These are phyloP conservation scores for Zaprionus bogoriensis DNA, from an alignment of 2,888 invertebrate genomes.

Conservation along the genomic window DNA sequence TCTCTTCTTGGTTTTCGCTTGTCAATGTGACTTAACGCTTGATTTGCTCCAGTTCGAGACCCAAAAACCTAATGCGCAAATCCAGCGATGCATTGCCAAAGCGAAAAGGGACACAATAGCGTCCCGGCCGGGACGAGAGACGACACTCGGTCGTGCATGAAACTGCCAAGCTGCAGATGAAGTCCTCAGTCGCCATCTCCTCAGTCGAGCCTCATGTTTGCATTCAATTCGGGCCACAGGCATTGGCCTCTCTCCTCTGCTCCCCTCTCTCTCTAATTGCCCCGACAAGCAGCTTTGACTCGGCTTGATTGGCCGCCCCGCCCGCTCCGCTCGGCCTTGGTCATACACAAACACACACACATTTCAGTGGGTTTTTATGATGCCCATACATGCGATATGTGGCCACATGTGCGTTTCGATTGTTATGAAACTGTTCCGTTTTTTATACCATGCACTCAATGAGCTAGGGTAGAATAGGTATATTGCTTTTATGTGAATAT, in stretches of 20 bases:
- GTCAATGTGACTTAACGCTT: slow-evolving; percentile 65
- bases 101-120: slow-evolving; percentile 35
- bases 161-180: slow-evolving; percentile 61
- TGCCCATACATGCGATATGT: slow-evolving; percentile 13
- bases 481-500: no score
- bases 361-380: slow-evolving; percentile 26
- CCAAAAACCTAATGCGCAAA: slow-evolving; percentile 28
- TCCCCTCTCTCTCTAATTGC: slow-evolving; percentile 36
- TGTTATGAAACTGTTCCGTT: slow-evolving; percentile 44
- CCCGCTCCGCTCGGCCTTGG: no score
- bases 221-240: slow-evolving; percentile 54
- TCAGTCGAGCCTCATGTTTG: slow-evolving; percentile 45
- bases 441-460: no score
- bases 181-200: slow-evolving; percentile 4
- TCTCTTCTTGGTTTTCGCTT: slow-evolving; percentile 27
- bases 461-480: no score
- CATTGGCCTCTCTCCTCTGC: not conserved
- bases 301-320: slow-evolving; percentile 48
- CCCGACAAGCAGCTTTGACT: slow-evolving; percentile 34
- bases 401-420: slow-evolving; percentile 20
- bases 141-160: slow-evolving; percentile 62
- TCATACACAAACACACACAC: no score
- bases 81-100: slow-evolving; percentile 63
- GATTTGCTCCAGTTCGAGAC: slow-evolving; percentile 64
- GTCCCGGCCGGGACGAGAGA: not conserved